Percentiles rank a stretch among this genome's conserved stretches.
These are phyloP conservation scores for Pyralis farinalis DNA, from an alignment of 2,888 invertebrate species.

Conservation along the genomic window DNA sequence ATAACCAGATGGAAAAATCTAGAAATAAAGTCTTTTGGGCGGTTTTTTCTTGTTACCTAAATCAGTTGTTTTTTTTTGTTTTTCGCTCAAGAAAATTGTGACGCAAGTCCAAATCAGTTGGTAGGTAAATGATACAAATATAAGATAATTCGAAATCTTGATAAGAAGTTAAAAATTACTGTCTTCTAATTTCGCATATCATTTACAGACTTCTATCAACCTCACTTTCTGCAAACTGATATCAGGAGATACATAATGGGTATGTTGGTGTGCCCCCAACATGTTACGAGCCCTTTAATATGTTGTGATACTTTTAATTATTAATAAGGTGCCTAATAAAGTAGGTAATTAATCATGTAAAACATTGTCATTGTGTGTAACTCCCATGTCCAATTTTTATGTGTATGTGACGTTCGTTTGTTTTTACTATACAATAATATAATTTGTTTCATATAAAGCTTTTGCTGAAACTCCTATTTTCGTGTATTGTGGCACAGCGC, in stretches of 20 bases:
- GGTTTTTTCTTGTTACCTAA: too few species aligned
- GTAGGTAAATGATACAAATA: too few species aligned
- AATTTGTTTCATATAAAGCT: neutral
- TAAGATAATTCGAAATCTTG: too few species aligned
- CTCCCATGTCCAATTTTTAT: neutral
- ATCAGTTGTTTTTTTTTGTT: too few species aligned
- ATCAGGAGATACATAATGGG: slow-evolving; percentile 60
- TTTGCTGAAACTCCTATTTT: neutral
- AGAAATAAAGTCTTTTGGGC: too few species aligned
- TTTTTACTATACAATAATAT: neutral
- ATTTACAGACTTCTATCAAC: slow-evolving; percentile 60
- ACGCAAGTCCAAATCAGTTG: too few species aligned
- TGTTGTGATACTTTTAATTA: too few species aligned
- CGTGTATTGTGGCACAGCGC: slow-evolving; percentile 20
- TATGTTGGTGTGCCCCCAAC: slow-evolving; percentile 39
- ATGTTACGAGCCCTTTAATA: slow-evolving; percentile 1
- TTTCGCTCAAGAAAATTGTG: too few species aligned
- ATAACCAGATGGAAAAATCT: too few species aligned
- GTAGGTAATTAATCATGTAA: slow-evolving; percentile 4
- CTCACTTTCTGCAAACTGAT: slow-evolving; percentile 50
- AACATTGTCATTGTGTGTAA: slow-evolving; percentile 5
- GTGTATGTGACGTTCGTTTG: slow-evolving; percentile 8
- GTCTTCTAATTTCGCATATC: too few species aligned
- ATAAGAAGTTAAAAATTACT: too few species aligned
- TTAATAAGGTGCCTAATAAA: too few species aligned